These are phyloP conservation scores for Dryoscopus gambensis DNA, from an alignment of 2,113 vertebrate genomes.

Conservation along the genomic window DNA sequence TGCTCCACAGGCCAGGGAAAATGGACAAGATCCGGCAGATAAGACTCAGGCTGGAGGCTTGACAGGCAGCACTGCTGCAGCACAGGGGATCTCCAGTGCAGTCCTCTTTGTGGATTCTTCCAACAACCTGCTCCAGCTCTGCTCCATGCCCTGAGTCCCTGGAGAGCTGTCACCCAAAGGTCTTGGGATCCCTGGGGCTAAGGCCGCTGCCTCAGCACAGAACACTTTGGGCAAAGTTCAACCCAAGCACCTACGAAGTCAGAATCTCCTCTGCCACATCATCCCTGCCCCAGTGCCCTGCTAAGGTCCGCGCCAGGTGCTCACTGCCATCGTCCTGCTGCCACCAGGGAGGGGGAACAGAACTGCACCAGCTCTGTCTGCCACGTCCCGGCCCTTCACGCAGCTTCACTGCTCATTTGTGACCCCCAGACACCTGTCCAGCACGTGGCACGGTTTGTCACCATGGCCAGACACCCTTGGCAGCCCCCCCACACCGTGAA, in stretches of 20 bases:
- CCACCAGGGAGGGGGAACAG: accelerated
- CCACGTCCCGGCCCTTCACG: accelerated
- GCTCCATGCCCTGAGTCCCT: accelerated
- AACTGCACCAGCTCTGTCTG: not conserved
- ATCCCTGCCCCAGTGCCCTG: not conserved
- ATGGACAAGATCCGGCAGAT: not conserved
- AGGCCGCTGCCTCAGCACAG: not conserved
- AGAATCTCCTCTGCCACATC: not conserved
- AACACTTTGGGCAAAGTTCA: not conserved
- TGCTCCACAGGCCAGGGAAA: not conserved
- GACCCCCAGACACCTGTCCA: not conserved
- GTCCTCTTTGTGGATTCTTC: not conserved
- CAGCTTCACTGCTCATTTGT: not conserved
- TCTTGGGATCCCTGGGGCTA: not conserved
- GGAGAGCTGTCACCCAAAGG: not conserved
- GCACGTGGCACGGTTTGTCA: not conserved
- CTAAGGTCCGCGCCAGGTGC: not conserved
- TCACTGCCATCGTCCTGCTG: not conserved
- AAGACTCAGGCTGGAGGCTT: not conserved
- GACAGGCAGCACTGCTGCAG: not conserved
- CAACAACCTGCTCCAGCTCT: not conserved
- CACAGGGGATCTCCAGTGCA: not conserved
- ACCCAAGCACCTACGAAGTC: not conserved
- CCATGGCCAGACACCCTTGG: accelerated
- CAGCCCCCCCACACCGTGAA: not conserved